phyloP scores from a whole-genome alignment of 2,888 invertebrate species.

The Rotaria socialis region DNA sequence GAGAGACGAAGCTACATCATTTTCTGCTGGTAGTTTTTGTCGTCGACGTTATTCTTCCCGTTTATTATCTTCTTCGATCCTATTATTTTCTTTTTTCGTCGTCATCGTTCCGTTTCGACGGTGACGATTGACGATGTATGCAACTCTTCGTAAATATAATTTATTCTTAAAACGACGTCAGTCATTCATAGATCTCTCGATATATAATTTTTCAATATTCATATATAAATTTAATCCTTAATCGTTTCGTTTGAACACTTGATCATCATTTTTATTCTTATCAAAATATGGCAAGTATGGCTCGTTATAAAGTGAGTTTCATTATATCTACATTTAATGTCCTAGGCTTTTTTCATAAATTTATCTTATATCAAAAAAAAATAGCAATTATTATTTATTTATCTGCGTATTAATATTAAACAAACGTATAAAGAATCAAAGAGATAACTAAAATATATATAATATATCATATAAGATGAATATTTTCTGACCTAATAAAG shows the following conservation, averaged over 20 bases:
- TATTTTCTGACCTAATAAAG: neutral
- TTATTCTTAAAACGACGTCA: neutral
- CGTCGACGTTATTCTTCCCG: neutral
- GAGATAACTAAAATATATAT: too few relatives aligned
- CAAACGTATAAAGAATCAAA: too few relatives aligned
- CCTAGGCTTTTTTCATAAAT: too few relatives aligned
- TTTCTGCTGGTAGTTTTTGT: neutral
- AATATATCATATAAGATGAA: neutral
- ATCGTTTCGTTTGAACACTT: too few relatives aligned
- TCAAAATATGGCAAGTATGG: neutral
- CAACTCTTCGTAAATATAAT: neutral
- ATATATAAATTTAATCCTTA: neutral
- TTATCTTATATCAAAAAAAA: too few relatives aligned
- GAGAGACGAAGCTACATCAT: neutral
- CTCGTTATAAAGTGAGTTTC: neutral
- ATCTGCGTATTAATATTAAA: too few relatives aligned
- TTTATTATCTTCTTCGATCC: conserved; percentile 1
- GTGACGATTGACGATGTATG: conserved; percentile 18
- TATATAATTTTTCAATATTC: neutral
- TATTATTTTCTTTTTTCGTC: neutral
- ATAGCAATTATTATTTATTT: too few relatives aligned
- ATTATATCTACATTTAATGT: neutral
- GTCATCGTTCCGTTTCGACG: conserved; percentile 27
- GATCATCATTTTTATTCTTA: neutral
- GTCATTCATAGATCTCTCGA: neutral